phyloP scores from a whole-genome alignment of 2,113 vertebrate species.

The Callorhinus ursinus region DNA sequence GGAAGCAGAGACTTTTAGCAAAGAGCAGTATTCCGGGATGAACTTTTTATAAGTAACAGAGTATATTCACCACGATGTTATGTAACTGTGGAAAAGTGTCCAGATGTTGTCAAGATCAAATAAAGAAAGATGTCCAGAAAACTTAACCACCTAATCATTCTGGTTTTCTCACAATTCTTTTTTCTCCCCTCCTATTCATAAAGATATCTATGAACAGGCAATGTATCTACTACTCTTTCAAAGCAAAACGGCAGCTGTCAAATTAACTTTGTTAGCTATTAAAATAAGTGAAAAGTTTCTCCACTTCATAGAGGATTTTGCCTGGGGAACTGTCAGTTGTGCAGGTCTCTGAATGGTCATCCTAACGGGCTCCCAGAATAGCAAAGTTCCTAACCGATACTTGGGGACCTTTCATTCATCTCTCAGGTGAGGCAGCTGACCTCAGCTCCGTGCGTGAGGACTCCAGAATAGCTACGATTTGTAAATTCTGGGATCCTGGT shows the following conservation, averaged over 20 bases:
- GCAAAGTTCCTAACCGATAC: not conserved
- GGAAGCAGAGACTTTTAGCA: not conserved
- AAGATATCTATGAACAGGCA: not conserved
- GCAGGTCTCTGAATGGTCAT: not conserved
- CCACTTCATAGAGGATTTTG: not conserved
- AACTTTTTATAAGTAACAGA: not conserved
- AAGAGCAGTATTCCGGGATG: not conserved
- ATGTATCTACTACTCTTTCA: not conserved
- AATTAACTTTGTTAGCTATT: not conserved
- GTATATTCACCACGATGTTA: not conserved
- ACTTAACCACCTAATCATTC: not conserved
- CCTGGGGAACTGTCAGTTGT: not conserved
- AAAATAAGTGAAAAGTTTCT: not conserved
- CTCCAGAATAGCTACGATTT: no score
- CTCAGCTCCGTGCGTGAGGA: fast-evolving
- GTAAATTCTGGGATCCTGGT: not conserved
- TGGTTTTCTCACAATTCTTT: not conserved
- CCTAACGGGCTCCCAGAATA: not conserved
- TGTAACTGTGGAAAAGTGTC: not conserved
- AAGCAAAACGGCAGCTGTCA: not conserved
- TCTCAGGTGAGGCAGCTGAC: no score
- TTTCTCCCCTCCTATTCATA: not conserved
- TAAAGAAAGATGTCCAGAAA: not conserved
- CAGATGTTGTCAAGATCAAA: not conserved
- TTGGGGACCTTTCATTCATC: not conserved